A percentile compares a stretch with the other conserved stretches of the same genome.
Conservation (phyloP, 2,113 vertebrate species). For the Corythoichthys intestinalis region DNA sequence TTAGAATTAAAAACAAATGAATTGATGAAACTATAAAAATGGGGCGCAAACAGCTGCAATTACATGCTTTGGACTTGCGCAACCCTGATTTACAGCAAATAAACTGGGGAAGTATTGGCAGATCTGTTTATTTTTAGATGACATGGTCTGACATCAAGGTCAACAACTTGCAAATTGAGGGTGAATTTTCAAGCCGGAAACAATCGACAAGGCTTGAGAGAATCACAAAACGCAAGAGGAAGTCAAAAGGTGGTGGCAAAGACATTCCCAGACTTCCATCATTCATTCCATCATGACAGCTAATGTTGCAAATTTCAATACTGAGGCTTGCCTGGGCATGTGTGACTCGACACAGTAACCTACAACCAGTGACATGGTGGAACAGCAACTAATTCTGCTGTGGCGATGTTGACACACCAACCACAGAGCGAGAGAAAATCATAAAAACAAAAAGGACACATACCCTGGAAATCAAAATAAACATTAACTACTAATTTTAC, state of each 20-base stretch:
- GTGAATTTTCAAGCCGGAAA: slow-evolving; percentile 15
- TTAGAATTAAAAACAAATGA: not conserved
- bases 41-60: not conserved
- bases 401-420: too few species aligned
- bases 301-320: slow-evolving; percentile 34
- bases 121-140: not conserved
- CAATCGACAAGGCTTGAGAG: not conserved
- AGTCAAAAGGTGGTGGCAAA: slow-evolving; percentile 32
- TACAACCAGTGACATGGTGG: slow-evolving; percentile 1
- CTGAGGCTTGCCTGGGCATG: slow-evolving; percentile 51
- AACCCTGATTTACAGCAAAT: not conserved
- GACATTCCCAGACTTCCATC: slow-evolving; percentile 61
- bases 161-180: slow-evolving; percentile 24
- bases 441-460: too few species aligned
- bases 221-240: slow-evolving; percentile 14
- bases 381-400: too few species aligned
- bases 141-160: slow-evolving; percentile 15
- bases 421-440: too few species aligned
- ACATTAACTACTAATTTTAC: not conserved
- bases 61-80: not conserved
- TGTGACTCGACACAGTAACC: slow-evolving; percentile 56
- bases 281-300: slow-evolving; percentile 52
- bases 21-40: not conserved
- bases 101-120: not conserved
- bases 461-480: not conserved